A percentile compares a stretch with the other conserved stretches of the same genome.
These are phyloP conservation scores for Drosophila paranaensis DNA, from an alignment of 2,888 invertebrate genomes.

Conservation along the genomic window DNA sequence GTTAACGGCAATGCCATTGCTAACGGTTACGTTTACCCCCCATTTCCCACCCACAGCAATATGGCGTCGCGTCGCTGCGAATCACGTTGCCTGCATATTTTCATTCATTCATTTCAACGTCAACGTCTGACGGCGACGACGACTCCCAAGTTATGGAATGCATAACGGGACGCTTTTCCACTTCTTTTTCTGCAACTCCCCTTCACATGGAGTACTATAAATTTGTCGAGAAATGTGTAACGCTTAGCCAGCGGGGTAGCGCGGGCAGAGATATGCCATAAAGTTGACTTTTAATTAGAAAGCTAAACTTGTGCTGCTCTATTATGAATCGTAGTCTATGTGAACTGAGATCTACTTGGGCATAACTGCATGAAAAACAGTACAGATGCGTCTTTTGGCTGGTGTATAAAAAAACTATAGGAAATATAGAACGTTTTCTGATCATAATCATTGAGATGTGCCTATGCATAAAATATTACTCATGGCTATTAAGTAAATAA, in stretches of 20 bases:
- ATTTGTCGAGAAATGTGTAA: neutral
- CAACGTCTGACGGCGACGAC: constrained; percentile 70
- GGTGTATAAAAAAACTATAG: too few relatives aligned
- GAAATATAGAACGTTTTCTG: too few relatives aligned
- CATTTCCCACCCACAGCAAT: constrained; percentile 35
- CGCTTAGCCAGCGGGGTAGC: neutral
- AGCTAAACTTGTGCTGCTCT: neutral
- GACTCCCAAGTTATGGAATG: constrained; percentile 78
- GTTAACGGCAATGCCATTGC: constrained; percentile 51
- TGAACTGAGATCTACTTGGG: neutral
- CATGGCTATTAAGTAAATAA: neutral
- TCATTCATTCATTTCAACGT: constrained; percentile 79
- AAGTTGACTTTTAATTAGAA: neutral
- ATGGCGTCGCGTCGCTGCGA: constrained; percentile 57
- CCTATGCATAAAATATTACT: too few relatives aligned
- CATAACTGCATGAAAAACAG: neutral
- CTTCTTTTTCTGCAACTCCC: constrained; percentile 8
- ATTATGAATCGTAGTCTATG: neutral
- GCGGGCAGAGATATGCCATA: neutral
- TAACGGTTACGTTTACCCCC: constrained; percentile 67
- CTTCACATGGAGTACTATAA: constrained; percentile 21
- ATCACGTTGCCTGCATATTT: constrained; percentile 80
- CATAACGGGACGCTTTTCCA: constrained; percentile 63
- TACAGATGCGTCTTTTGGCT: too few relatives aligned
- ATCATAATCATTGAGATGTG: too few relatives aligned